Evolutionary conservation across 2,888 invertebrate genomes (phyloP).

Genomic region (Scaptomyza parva): DNA sequence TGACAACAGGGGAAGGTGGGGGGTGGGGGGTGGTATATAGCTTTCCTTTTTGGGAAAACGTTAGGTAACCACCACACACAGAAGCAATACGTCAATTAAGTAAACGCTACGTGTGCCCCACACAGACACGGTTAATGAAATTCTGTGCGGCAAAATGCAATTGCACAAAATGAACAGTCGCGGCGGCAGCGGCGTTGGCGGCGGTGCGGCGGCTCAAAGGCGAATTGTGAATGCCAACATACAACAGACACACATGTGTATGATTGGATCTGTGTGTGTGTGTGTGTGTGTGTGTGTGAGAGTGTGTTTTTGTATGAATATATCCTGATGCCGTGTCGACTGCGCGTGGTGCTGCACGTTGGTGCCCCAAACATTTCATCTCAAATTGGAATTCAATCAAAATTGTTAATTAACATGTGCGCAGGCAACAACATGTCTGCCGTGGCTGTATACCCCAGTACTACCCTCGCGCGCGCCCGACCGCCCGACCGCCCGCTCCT

Average conservation of each 20-base stretch:
- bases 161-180: constrained; percentile 51
- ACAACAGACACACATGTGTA: not conserved
- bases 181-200: too few species aligned
- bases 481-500: not conserved
- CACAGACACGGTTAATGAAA: constrained; percentile 34
- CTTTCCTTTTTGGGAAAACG: not conserved
- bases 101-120: constrained; percentile 24
- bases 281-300: not conserved
- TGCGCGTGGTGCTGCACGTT: not conserved
- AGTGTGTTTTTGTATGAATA: not conserved
- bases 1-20: not conserved
- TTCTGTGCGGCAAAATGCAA: constrained; percentile 34
- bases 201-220: constrained; percentile 48
- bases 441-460: not conserved
- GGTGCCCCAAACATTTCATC: constrained; percentile 61
- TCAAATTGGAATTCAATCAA: constrained; percentile 79
- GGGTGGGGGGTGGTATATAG: not conserved
- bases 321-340: constrained; percentile 2
- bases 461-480: not conserved
- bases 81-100: constrained; percentile 31
- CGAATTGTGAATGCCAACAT: constrained; percentile 10
- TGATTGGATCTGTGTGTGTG: not conserved
- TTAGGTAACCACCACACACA: not conserved
- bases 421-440: constrained; percentile 43
- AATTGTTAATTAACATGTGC: constrained; percentile 82